Conservation (phyloP, 1,140 invertebrate genomes). For the Calosoma granatense region DNA sequence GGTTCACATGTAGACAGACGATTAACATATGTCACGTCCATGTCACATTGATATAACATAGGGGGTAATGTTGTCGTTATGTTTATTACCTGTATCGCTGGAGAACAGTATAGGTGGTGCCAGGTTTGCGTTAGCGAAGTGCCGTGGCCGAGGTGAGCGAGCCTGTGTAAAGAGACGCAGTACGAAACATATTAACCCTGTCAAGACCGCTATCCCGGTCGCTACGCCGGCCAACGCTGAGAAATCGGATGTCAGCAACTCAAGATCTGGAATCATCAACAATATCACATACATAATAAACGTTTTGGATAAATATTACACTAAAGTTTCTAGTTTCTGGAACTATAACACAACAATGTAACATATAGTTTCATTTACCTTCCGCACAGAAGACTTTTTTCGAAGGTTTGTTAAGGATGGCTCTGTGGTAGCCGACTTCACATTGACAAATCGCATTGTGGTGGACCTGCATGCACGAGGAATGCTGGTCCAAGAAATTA, state of each 20-base stretch:
- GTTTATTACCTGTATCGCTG: conserved; percentile 65
- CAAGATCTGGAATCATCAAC: conserved; percentile 60
- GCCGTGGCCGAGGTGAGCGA: conserved; percentile 57
- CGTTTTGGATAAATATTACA: conserved; percentile 2
- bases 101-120: conserved; percentile 73
- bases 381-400: conserved; percentile 69
- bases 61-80: too few species aligned
- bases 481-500: conserved; percentile 61
- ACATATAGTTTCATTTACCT: conserved; percentile 56
- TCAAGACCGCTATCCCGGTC: conserved; percentile 71
- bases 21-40: too few species aligned
- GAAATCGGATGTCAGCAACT: conserved; percentile 69
- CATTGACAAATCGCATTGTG: conserved; percentile 80
- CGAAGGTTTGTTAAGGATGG: conserved; percentile 58
- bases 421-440: conserved; percentile 63
- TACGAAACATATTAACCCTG: conserved; percentile 74
- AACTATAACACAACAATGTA: background rate
- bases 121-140: conserved; percentile 70
- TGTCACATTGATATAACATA: too few species aligned
- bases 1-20: too few species aligned
- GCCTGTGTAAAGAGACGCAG: conserved; percentile 67
- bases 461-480: conserved; percentile 67
- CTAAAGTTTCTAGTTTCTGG: background rate
- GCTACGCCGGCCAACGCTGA: conserved; percentile 70
- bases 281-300: background rate